Percentiles rank a stretch among this genome's conserved stretches.
phyloP scores from a whole-genome alignment of 1,140 invertebrate genomes.

The Calosoma granatense region DNA sequence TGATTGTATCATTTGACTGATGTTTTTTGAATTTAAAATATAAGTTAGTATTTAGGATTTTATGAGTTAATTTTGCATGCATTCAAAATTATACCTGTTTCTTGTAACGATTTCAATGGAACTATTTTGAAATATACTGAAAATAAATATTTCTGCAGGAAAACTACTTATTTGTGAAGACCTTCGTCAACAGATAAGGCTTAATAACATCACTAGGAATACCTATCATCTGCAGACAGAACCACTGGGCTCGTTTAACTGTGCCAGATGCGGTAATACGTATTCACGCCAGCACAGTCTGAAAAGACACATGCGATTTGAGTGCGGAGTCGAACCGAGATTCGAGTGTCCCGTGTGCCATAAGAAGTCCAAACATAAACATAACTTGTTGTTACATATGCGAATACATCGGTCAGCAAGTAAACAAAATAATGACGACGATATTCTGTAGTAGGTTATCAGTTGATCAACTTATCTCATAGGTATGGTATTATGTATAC shows the following conservation, averaged over 20 bases:
- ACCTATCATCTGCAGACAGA: background rate
- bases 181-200: background rate
- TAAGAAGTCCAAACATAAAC: constrained; percentile 48
- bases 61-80: background rate
- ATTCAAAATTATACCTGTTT: too few species aligned
- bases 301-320: constrained; percentile 47
- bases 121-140: background rate
- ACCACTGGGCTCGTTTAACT: constrained; percentile 25
- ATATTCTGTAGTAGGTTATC: background rate
- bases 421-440: constrained; percentile 13
- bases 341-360: constrained; percentile 47
- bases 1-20: too few species aligned
- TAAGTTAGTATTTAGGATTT: too few species aligned
- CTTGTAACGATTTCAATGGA: background rate
- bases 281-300: constrained; percentile 46
- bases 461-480: background rate
- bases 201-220: background rate
- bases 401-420: constrained; percentile 42
- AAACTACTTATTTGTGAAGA: background rate
- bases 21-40: too few species aligned
- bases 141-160: constrained; percentile 5
- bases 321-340: constrained; percentile 44
- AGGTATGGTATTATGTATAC: background rate
- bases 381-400: constrained; percentile 45
- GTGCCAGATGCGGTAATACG: constrained; percentile 43